phyloP scores from a whole-genome alignment of 2,113 vertebrate species.

The Myotis lucifugus region DNA sequence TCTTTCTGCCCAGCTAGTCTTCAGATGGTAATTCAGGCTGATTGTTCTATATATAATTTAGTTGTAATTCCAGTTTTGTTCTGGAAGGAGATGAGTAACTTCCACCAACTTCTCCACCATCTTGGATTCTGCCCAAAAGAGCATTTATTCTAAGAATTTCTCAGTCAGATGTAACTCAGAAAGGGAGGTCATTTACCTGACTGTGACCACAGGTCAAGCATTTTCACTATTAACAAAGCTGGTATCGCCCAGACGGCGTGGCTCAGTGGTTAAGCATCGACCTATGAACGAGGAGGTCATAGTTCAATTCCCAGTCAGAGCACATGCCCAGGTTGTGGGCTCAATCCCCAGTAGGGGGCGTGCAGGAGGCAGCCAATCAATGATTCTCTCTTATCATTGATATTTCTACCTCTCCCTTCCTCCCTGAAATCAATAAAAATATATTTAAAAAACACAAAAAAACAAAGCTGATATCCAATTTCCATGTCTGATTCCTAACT shows the following conservation, averaged over 20 bases:
- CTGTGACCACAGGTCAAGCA: not conserved
- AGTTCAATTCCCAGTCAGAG: too few relatives aligned
- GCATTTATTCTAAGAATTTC: not conserved
- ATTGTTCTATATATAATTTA: not conserved
- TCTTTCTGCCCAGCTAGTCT: not conserved
- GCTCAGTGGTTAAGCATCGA: too few relatives aligned
- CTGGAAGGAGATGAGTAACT: not conserved
- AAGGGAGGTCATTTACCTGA: not conserved
- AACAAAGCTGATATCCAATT: not conserved
- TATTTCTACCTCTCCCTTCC: too few relatives aligned
- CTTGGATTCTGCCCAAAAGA: not conserved
- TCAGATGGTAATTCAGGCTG: not conserved
- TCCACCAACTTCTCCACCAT: not conserved
- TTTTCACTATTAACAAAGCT: not conserved
- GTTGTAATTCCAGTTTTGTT: not conserved
- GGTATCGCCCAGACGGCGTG: not conserved
- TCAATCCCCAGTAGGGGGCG: too few relatives aligned
- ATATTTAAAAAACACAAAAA: too few relatives aligned
- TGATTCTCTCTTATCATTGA: too few relatives aligned
- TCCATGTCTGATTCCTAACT: not conserved
- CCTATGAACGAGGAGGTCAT: too few relatives aligned
- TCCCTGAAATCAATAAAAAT: too few relatives aligned
- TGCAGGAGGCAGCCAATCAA: too few relatives aligned
- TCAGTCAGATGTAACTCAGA: not conserved
- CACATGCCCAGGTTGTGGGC: too few relatives aligned